Evolutionary conservation across 1,140 invertebrate genomes (phyloP), one percentile per base, ranked within the genome.

Genomic region (Nylanderia fulva): DNA sequence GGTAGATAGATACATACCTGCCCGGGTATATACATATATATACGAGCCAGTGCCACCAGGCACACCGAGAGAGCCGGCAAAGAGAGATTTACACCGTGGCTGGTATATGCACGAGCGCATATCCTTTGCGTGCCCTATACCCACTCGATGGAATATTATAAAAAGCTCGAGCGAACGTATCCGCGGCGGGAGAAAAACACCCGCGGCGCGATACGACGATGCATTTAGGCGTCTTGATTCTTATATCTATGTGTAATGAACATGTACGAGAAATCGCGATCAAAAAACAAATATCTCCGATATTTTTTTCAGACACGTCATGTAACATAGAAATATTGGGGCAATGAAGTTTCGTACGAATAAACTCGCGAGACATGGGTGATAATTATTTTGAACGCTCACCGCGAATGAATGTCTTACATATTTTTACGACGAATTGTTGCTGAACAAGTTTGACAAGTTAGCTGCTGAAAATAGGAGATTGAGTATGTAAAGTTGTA

Each of bases 71-170:
- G 64, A 76, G 24, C 54, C 36, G 27, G 27, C 5, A 66, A 13
- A 76, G 42, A 54, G 45, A 74, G 87, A 87, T 87, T 87, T 87
- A 76, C 79, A 84, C 56, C 79, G 29, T 9, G 45, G 61, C 54
- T 42, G 79, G 36, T 21, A 7, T 52, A 52, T 27, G 27, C 15
- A 15, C n/a, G 9, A 36, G 42, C 60, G 75, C 9, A 18, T 69
- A 45, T 58, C 66, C 77, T 71, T 82, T 45, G 77, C 54, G 77
- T 71, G 66, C 13, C 64, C 36, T 18, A 21, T 21, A 33, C 24
- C 18, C 77, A 13, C 64, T 42, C 77, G 77, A 82, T 82, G 54
- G 72, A 58, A 82, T 82, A 82, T 71, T 58, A 42, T 82, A 58
- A 82, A 71, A 82, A 71, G 24, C 52, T 7, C 66, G 18, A 52